phyloP scores from a whole-genome alignment of 92 coral and sea anemone species.

The Paragorgia papillata region DNA sequence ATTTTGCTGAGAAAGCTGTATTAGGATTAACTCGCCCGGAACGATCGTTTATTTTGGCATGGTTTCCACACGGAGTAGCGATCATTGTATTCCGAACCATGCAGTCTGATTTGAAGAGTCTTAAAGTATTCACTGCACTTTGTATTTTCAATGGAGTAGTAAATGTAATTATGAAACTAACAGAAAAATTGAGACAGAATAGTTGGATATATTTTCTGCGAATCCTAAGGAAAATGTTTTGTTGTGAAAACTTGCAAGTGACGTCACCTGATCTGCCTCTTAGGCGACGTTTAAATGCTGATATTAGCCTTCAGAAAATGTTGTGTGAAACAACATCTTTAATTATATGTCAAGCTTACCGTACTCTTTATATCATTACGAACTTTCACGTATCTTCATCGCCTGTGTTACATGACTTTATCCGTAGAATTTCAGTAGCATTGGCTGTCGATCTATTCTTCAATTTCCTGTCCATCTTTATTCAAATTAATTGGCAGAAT shows the following conservation, averaged over 20 bases:
- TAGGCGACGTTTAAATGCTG: constrained; percentile 76
- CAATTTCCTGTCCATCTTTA: constrained; percentile 55
- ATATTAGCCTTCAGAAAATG: constrained; percentile 67
- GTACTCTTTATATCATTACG: not conserved
- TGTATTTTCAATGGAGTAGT: constrained; percentile 62
- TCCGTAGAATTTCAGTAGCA: constrained; percentile 56
- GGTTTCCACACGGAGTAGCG: constrained; percentile 44
- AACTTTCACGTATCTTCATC: constrained; percentile 27
- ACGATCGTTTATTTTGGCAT: constrained; percentile 46
- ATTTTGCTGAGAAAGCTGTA: constrained; percentile 48
- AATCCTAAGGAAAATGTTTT: constrained; percentile 32
- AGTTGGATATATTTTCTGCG: constrained; percentile 29
- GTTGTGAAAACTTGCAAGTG: constrained; percentile 18
- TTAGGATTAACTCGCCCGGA: constrained; percentile 59
- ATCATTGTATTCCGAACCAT: constrained; percentile 62
- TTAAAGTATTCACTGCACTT: constrained; percentile 56
- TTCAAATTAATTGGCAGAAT: constrained; percentile 48
- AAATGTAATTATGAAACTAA: constrained; percentile 60
- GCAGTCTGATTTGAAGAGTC: constrained; percentile 71
- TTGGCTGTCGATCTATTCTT: constrained; percentile 66
- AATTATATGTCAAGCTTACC: not conserved
- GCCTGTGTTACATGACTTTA: constrained; percentile 18
- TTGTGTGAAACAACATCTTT: constrained; percentile 57
- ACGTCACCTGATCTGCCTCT: constrained; percentile 52
- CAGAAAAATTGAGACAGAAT: constrained; percentile 67